These are phyloP conservation scores for Mugil cephalus DNA, from an alignment of 2,113 vertebrate species.

Conservation along the genomic window DNA sequence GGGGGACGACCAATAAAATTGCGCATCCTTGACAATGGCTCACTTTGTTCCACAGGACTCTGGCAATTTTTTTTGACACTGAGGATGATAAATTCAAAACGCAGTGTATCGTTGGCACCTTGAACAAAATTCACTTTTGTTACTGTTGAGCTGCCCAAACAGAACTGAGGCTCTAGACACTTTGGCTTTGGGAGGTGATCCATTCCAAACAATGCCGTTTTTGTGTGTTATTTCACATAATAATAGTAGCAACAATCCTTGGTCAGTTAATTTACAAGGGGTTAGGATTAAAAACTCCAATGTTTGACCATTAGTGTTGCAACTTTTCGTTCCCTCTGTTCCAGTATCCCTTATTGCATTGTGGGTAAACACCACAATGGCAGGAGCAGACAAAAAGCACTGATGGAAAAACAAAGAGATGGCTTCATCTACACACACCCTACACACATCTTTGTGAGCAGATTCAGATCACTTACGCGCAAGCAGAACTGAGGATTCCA, in stretches of 20 bases:
- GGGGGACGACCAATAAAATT: slow-evolving; percentile 7
- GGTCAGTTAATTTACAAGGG: not conserved
- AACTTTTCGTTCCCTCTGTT: not conserved
- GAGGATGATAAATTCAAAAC: not conserved
- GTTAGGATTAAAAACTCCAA: not conserved
- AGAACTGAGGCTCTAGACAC: not conserved
- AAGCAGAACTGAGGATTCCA: not conserved
- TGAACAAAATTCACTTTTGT: not conserved
- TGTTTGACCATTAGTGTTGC: not conserved
- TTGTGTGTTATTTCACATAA: not conserved
- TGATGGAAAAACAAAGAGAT: not conserved
- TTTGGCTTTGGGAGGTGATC: not conserved
- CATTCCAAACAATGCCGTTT: not conserved
- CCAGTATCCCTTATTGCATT: not conserved
- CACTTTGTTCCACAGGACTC: not conserved
- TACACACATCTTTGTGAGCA: no score
- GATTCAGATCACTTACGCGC: not conserved
- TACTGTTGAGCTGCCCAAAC: not conserved
- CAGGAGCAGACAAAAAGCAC: not conserved
- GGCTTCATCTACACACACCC: not conserved
- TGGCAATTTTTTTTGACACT: not conserved
- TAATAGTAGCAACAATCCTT: not conserved
- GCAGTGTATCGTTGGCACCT: not conserved
- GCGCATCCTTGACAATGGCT: not conserved
- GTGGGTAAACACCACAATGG: not conserved